A percentile compares a stretch with the other conserved stretches of the same genome.
These are phyloP conservation scores for Scytalopus superciliaris DNA, from an alignment of 2,113 vertebrate species.

Conservation along the genomic window DNA sequence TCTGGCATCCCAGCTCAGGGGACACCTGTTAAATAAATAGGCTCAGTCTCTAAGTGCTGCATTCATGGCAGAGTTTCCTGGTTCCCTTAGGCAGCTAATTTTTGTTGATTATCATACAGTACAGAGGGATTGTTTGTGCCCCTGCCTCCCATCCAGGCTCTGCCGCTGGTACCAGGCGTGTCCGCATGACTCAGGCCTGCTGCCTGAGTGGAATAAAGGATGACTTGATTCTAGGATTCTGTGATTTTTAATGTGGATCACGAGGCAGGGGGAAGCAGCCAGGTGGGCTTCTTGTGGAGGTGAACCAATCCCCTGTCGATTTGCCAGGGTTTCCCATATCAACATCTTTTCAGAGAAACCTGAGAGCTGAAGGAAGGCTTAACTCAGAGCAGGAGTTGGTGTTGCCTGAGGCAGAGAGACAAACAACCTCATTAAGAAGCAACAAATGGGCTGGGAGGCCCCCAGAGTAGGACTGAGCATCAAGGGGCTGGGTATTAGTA, in stretches of 20 bases:
- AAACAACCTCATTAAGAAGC: background rate
- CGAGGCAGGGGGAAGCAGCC: background rate
- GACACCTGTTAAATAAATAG: slow-evolving; percentile 68
- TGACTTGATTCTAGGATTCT: background rate
- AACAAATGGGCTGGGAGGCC: background rate
- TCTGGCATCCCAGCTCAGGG: slow-evolving; percentile 48
- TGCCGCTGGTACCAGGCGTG: background rate
- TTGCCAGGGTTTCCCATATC: background rate
- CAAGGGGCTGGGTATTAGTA: background rate
- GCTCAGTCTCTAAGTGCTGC: slow-evolving; percentile 47
- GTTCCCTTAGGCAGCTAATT: slow-evolving; percentile 57
- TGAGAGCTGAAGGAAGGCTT: background rate
- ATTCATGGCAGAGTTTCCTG: slow-evolving; percentile 51
- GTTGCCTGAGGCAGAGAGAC: background rate
- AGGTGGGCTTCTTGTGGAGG: background rate
- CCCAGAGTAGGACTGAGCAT: background rate
- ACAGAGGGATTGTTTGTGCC: slow-evolving; percentile 47
- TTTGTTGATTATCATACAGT: slow-evolving; percentile 50
- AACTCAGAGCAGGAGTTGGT: background rate
- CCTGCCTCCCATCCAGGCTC: background rate
- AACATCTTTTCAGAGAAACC: rapidly evolving
- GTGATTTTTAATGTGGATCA: background rate
- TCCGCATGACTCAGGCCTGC: background rate
- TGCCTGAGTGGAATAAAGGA: background rate
- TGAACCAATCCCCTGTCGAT: background rate